Evolutionary conservation across 1,140 invertebrate species (phyloP).

Genomic region (Chlorops oryzae): DNA sequence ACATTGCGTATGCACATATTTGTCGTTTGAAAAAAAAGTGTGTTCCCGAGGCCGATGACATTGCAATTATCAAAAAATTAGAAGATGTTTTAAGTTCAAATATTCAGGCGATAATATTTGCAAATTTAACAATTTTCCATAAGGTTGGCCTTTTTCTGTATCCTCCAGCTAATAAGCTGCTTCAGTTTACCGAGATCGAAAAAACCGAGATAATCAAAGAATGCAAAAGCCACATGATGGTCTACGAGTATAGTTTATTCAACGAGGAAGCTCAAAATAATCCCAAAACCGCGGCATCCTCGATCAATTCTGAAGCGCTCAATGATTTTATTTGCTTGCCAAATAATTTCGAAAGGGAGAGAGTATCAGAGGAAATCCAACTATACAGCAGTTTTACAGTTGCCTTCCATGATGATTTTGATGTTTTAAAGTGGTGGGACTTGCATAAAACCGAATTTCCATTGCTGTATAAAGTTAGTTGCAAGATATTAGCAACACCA

Average conservation of each 20-base stretch:
- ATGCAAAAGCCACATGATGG: not conserved
- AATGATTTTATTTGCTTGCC: not conserved
- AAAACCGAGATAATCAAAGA: not conserved
- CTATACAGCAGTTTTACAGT: not conserved
- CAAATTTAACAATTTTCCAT: not conserved
- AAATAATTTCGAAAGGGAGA: not conserved
- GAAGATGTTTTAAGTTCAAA: too few relatives aligned
- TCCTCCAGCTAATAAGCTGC: not conserved
- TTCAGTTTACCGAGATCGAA: not conserved
- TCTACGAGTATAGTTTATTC: not conserved
- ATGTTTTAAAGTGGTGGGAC: not conserved
- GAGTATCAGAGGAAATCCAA: not conserved
- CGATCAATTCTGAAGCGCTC: not conserved
- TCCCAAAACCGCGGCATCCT: not conserved
- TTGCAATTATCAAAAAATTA: too few relatives aligned
- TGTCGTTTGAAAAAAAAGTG: too few relatives aligned
- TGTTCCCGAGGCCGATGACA: too few relatives aligned
- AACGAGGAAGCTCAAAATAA: not conserved
- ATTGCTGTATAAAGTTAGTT: not conserved
- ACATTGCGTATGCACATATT: too few relatives aligned
- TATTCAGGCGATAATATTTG: too few relatives aligned
- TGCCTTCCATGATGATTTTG: not conserved
- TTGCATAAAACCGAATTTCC: not conserved
- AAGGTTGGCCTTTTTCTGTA: conserved; percentile 1
- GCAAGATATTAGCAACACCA: conserved; percentile 1